A percentile compares a stretch with the other conserved stretches of the same genome.
Evolutionary conservation across 2,888 invertebrate species (phyloP).

Genomic region (Gandaritis pyraliata): DNA sequence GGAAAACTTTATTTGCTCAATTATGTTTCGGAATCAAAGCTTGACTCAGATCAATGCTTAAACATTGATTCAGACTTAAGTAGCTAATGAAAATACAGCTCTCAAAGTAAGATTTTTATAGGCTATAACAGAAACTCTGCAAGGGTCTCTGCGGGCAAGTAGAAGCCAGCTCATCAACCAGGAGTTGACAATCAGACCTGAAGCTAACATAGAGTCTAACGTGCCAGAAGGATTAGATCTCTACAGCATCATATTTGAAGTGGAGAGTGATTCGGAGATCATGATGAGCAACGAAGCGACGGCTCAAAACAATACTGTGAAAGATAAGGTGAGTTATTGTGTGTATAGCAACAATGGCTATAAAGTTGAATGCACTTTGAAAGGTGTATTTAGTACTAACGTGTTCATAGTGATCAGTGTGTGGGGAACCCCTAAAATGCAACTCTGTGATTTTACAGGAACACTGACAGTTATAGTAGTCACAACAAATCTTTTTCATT

Average conservation of each 20-base stretch:
- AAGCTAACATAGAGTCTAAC: slow-evolving; percentile 77
- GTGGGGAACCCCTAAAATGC: not conserved
- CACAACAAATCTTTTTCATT: too few species aligned
- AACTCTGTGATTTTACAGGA: not conserved
- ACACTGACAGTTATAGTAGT: too few species aligned
- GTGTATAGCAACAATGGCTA: too few species aligned
- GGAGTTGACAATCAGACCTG: slow-evolving; percentile 73
- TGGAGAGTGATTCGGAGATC: slow-evolving; percentile 70
- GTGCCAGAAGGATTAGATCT: slow-evolving; percentile 76
- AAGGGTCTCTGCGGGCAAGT: slow-evolving; percentile 68
- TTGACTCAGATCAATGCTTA: too few species aligned
- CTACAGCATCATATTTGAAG: slow-evolving; percentile 75
- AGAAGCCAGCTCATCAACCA: slow-evolving; percentile 74
- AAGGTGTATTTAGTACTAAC: too few species aligned
- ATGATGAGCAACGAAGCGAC: slow-evolving; percentile 68
- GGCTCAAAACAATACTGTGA: slow-evolving; percentile 55
- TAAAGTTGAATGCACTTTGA: too few species aligned
- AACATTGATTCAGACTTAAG: too few species aligned
- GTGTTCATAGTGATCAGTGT: too few species aligned
- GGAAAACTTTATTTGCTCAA: too few species aligned
- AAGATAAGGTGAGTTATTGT: slow-evolving; percentile 64
- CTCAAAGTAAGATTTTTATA: slow-evolving; percentile 44
- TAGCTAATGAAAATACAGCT: too few species aligned
- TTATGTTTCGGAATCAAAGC: too few species aligned
- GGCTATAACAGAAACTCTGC: slow-evolving; percentile 76